These are phyloP conservation scores for Epicampocera succincta DNA, from an alignment of 2,888 invertebrate species.

Conservation along the genomic window DNA sequence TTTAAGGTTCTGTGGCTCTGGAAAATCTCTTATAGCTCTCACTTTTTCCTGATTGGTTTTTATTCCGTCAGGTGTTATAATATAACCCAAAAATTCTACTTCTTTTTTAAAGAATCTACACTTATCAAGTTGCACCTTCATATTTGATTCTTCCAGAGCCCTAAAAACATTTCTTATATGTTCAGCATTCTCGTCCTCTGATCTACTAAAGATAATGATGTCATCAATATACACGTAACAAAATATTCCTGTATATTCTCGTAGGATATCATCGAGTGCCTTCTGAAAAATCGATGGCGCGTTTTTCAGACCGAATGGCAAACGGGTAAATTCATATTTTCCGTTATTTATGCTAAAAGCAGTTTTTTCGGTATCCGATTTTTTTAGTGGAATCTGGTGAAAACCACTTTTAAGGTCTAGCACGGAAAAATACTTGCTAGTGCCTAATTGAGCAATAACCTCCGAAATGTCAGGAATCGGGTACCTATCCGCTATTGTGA, in stretches of 20 bases:
- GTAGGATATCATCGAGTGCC: conserved; percentile 14
- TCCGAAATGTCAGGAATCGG: conserved; percentile 28
- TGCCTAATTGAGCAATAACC: conserved; percentile 9
- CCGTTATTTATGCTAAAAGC: conserved; percentile 22
- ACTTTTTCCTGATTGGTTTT: no score
- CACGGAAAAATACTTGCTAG: not conserved
- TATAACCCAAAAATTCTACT: not conserved
- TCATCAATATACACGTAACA: conserved; percentile 43
- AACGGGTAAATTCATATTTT: conserved; percentile 31
- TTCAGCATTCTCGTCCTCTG: conserved; percentile 1
- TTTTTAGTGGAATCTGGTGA: not conserved
- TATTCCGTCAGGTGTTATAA: no score
- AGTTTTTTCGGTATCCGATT: not conserved
- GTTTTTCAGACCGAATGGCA: not conserved
- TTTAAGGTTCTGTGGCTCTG: no score
- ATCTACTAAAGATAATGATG: conserved; percentile 21
- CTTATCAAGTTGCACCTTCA: not conserved
- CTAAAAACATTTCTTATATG: not conserved
- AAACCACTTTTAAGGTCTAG: no score
- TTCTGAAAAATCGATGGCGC: conserved; percentile 24
- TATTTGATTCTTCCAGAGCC: not conserved
- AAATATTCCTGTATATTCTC: conserved; percentile 8
- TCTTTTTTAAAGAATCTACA: not conserved
- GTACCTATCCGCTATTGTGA: not conserved
- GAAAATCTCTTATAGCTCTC: no score